phyloP scores from a whole-genome alignment of 2,113 vertebrate species.

The Sialia sialis region DNA sequence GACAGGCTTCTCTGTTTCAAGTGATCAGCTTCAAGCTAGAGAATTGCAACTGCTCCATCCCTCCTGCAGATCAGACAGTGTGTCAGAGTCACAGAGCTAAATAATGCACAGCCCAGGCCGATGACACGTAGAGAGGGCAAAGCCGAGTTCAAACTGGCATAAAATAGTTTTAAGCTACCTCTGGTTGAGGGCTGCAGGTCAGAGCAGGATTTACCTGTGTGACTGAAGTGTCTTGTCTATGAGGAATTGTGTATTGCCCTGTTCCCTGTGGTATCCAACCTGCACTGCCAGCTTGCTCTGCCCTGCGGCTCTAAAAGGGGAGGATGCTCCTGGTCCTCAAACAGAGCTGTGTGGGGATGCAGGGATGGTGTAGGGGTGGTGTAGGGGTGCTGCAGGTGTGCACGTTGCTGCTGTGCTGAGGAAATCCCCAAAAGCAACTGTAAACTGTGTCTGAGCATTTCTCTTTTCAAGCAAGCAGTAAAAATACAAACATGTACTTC shows the following conservation, averaged over 20 bases:
- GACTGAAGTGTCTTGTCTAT: neutral
- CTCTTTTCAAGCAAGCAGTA: fast-evolving
- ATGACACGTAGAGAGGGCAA: neutral
- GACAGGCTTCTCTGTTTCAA: neutral
- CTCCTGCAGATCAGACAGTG: neutral
- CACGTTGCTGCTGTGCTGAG: neutral
- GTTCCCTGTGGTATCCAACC: neutral
- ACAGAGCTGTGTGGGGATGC: neutral
- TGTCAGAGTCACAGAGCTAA: neutral
- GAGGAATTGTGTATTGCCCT: too few species aligned
- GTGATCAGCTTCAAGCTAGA: neutral
- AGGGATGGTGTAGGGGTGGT: fast-evolving
- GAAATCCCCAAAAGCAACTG: neutral
- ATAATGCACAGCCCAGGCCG: neutral
- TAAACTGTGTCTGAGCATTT: neutral
- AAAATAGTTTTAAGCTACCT: neutral
- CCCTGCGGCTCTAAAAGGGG: neutral
- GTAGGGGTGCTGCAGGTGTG: neutral
- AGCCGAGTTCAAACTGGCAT: neutral
- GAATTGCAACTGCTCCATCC: neutral
- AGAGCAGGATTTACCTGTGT: neutral
- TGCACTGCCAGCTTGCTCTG: neutral
- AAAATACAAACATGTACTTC: neutral
- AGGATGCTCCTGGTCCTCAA: neutral
- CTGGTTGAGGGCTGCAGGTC: neutral